phyloP scores from a whole-genome alignment of 2,113 vertebrate species.

The Callaeas wilsoni region DNA sequence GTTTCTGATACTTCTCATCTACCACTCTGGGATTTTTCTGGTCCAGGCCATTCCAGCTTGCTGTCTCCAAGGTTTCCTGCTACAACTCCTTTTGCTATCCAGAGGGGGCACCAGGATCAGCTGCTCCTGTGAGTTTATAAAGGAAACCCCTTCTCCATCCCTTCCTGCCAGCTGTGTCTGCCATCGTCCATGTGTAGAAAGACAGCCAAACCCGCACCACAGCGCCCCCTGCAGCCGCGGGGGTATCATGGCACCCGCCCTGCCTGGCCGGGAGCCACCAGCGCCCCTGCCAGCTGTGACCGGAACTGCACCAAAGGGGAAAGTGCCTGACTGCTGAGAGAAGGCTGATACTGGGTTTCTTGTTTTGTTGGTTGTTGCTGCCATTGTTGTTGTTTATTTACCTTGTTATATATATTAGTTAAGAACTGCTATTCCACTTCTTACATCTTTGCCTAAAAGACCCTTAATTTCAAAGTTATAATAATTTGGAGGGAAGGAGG shows the following conservation, averaged over 20 bases:
- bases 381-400: neutral
- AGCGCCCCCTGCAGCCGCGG: neutral
- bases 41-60: fast-evolving
- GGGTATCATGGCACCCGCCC: neutral
- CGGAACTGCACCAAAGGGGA: neutral
- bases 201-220: fast-evolving
- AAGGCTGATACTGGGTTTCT: too few relatives aligned
- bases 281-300: neutral
- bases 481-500: neutral
- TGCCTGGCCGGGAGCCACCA: neutral
- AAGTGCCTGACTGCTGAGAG: neutral
- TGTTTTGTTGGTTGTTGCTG: neutral
- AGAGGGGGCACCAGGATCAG: too few relatives aligned
- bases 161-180: neutral
- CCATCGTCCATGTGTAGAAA: neutral
- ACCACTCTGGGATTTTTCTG: neutral
- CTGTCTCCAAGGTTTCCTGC: neutral
- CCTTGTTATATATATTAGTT: too few relatives aligned
- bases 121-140: neutral
- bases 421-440: too few relatives aligned
- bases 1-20: neutral
- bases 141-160: neutral
- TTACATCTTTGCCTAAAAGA: neutral
- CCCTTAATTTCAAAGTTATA: neutral
- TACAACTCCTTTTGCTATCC: neutral